A percentile compares a stretch with the other conserved stretches of the same genome.
Conservation (phyloP, 2,113 vertebrate genomes). For the Redunca redunca region DNA sequence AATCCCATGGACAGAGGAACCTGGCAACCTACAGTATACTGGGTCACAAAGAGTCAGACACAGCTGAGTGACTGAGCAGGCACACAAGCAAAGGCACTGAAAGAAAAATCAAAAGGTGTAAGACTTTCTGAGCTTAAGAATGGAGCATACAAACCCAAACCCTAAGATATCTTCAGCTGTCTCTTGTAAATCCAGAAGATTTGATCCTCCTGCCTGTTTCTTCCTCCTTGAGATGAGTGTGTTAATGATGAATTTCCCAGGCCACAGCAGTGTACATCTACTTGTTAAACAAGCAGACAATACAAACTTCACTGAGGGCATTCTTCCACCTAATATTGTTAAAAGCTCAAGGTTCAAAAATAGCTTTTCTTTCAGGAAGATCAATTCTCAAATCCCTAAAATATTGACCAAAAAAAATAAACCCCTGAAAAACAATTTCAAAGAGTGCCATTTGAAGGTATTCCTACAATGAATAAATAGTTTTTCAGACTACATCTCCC, state of each 20-base stretch:
- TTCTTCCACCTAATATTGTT: not conserved
- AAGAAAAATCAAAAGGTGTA: not conserved
- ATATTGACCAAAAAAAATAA: not conserved
- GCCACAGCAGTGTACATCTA: not conserved
- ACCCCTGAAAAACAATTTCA: not conserved
- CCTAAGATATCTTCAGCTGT: not conserved
- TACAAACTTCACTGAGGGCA: not conserved
- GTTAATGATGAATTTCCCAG: not conserved
- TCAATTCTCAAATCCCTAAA: not conserved
- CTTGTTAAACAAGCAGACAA: not conserved
- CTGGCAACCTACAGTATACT: not conserved
- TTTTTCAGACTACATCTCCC: not conserved
- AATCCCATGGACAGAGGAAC: not conserved
- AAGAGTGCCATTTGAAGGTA: not conserved
- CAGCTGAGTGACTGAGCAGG: not conserved
- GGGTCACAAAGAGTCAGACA: not conserved
- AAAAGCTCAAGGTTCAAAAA: not conserved
- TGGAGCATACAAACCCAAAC: not conserved
- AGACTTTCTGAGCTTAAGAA: not conserved
- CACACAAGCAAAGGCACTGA: not conserved
- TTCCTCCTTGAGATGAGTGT: not conserved
- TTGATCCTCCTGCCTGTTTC: not conserved
- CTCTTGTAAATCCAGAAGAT: not conserved
- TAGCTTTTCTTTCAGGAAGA: not conserved
- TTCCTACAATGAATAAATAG: not conserved